A percentile compares a stretch with the other conserved stretches of the same genome.
These are phyloP conservation scores for Limenitis camilla DNA, from an alignment of 2,888 invertebrate genomes.

Conservation along the genomic window DNA sequence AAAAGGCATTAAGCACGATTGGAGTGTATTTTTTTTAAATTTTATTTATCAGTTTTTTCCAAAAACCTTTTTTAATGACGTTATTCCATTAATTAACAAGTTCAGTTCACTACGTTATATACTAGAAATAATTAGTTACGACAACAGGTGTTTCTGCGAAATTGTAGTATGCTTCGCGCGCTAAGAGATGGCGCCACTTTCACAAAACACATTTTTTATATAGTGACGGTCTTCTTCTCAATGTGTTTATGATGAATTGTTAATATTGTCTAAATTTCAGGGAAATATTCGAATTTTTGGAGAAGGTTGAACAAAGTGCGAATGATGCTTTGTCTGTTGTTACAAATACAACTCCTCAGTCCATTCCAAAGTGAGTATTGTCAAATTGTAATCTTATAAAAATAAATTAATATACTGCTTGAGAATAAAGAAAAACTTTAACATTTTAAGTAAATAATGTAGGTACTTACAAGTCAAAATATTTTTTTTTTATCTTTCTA, in stretches of 20 bases:
- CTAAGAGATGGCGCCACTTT: no score
- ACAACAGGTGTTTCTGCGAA: no score
- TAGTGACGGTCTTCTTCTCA: no score
- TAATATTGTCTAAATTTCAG: constrained; percentile 44
- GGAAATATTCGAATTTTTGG: constrained; percentile 78
- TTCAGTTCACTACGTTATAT: no score
- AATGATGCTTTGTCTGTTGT: constrained; percentile 66
- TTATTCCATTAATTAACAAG: no score
- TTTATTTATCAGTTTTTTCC: no score
- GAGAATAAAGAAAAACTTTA: neutral
- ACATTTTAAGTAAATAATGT: neutral
- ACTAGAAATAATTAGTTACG: no score
- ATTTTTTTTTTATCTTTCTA: constrained; percentile 26
- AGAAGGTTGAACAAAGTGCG: constrained; percentile 77
- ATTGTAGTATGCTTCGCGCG: no score
- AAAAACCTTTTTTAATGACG: no score
- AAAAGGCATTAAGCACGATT: no score
- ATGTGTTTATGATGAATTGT: neutral
- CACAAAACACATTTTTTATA: no score
- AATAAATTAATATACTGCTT: neutral
- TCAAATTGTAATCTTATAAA: constrained; percentile 11
- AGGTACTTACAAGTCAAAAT: neutral
- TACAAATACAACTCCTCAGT: constrained; percentile 53
- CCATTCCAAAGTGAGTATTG: constrained; percentile 54
- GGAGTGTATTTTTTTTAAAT: no score